phyloP scores from a whole-genome alignment of 1,140 invertebrate species.

The Heliconius melpomene region DNA sequence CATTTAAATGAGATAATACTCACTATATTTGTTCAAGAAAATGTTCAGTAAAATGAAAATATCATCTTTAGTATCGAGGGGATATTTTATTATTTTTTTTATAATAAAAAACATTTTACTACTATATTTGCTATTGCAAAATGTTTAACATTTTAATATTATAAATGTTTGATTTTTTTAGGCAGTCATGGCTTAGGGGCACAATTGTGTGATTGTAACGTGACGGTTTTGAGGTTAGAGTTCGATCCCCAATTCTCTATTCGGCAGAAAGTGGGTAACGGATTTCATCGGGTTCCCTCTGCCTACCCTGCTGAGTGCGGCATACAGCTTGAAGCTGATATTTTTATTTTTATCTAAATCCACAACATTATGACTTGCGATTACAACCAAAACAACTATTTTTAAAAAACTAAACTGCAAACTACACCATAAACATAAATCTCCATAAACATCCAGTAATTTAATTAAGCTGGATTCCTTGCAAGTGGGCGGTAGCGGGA shows the following conservation, averaged over 20 bases:
- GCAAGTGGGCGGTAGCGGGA: slow-evolving; percentile 11
- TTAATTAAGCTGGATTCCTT: slow-evolving; percentile 23
- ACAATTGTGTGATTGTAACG: too few relatives aligned
- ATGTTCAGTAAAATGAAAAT: background rate
- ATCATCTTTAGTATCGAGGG: background rate
- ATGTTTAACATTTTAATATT: too few relatives aligned
- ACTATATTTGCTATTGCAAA: background rate
- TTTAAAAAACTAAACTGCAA: background rate
- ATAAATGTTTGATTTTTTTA: too few relatives aligned
- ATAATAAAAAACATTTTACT: background rate
- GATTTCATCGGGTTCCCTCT: too few relatives aligned
- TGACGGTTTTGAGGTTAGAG: too few relatives aligned
- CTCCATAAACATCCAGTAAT: slow-evolving; percentile 19
- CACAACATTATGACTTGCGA: too few relatives aligned
- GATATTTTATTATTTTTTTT: background rate
- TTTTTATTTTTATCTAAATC: too few relatives aligned
- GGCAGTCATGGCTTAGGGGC: too few relatives aligned
- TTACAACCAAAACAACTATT: background rate
- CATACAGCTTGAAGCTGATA: too few relatives aligned
- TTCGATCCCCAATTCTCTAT: too few relatives aligned
- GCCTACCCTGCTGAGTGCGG: too few relatives aligned
- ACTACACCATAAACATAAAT: slow-evolving; percentile 10
- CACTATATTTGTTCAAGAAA: background rate
- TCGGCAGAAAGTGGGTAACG: too few relatives aligned
- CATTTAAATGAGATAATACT: slow-evolving; percentile 6